Percentiles rank a stretch among this genome's conserved stretches.
These are phyloP conservation scores for Chaenodraco wilsoni DNA, from an alignment of 2,797 vertebrate species.

Conservation along the genomic window DNA sequence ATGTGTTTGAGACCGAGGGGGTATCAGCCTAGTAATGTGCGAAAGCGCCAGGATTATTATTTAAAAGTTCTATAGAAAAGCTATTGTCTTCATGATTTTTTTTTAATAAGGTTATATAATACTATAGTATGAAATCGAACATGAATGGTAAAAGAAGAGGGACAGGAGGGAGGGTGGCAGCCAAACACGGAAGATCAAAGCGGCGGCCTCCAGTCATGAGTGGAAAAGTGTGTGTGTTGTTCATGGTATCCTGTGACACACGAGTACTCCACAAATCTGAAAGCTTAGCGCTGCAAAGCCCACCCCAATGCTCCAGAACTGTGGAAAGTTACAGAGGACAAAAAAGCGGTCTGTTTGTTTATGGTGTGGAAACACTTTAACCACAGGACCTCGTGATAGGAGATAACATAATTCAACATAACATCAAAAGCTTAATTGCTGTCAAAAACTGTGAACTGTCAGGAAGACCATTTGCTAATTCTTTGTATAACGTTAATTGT, in stretches of 20 bases:
- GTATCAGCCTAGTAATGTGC: background rate
- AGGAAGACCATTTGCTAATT: no score
- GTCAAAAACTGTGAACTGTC: background rate
- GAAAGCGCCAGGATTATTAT: background rate
- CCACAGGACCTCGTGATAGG: background rate
- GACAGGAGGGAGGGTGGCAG: background rate
- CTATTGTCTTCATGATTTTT: background rate
- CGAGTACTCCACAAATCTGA: background rate
- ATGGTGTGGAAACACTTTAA: background rate
- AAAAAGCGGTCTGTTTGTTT: background rate
- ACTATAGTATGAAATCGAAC: background rate
- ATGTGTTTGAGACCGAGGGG: constrained; percentile 3
- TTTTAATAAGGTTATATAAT: background rate
- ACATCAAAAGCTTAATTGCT: background rate
- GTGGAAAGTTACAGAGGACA: no score
- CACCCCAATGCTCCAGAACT: background rate
- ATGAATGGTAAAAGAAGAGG: background rate
- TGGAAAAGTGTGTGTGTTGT: constrained; percentile 8
- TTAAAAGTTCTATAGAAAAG: background rate
- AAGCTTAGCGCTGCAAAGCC: background rate
- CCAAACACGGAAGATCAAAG: constrained; percentile 51
- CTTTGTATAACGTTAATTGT: no score
- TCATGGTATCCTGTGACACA: background rate
- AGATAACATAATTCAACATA: background rate
- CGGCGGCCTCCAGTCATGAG: constrained; percentile 8